These are phyloP conservation scores for Eristalinus sepulchralis DNA, from an alignment of 2,888 invertebrate species.

Conservation along the genomic window DNA sequence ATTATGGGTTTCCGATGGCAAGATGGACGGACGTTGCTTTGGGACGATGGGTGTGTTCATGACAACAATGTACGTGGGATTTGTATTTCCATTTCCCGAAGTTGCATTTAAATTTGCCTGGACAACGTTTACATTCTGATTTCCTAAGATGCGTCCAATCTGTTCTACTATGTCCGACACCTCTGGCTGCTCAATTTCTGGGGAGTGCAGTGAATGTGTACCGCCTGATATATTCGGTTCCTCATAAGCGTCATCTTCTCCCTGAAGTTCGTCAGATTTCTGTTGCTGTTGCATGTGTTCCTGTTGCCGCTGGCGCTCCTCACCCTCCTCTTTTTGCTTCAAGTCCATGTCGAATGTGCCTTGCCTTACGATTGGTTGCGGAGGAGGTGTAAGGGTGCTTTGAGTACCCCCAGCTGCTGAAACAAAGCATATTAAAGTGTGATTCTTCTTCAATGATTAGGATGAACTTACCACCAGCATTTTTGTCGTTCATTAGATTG, in stretches of 20 bases:
- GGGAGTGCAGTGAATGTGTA: conserved; percentile 71
- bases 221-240: conserved; percentile 37
- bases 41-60: conserved; percentile 72
- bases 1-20: conserved; percentile 47
- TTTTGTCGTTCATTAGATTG: conserved; percentile 65
- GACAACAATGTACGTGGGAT: conserved; percentile 76
- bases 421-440: neutral
- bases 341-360: conserved; percentile 75
- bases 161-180: conserved; percentile 75
- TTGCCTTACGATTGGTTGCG: conserved; percentile 73
- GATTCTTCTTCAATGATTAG: neutral
- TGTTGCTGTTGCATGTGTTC: neutral
- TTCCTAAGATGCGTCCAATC: conserved; percentile 73
- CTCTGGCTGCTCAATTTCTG: conserved; percentile 68
- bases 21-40: conserved; percentile 44
- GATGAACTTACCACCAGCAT: conserved; percentile 22
- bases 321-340: conserved; percentile 55
- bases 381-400: conserved; percentile 42
- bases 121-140: conserved; percentile 65
- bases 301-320: neutral
- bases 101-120: conserved; percentile 51
- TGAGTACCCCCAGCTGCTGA: conserved; percentile 9
- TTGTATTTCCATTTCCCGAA: conserved; percentile 29
- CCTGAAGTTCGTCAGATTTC: neutral
- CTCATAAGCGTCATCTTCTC: neutral